These are phyloP conservation scores for Neopipo cinnamomea DNA, from an alignment of 2,113 vertebrate genomes.

Conservation along the genomic window DNA sequence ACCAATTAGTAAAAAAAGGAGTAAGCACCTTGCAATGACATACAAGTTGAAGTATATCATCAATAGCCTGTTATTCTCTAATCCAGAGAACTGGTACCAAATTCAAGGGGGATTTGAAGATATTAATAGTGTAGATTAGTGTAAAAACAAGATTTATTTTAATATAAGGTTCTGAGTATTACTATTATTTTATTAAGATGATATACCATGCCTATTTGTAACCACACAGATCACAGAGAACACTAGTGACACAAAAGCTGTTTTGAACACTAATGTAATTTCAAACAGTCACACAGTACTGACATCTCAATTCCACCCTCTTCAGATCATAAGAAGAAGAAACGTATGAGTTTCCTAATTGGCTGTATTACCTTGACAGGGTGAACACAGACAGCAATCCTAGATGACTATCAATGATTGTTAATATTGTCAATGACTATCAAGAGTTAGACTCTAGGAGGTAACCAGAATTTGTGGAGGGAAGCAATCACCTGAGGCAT, in stretches of 20 bases:
- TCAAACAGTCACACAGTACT: not conserved
- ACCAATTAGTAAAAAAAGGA: not conserved
- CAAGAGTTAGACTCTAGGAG: not conserved
- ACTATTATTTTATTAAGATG: not conserved
- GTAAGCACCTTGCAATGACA: too few relatives aligned
- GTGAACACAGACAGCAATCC: not conserved
- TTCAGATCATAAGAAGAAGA: not conserved
- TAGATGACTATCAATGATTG: not conserved
- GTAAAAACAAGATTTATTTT: not conserved
- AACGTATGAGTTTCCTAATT: not conserved
- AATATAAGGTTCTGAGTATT: not conserved
- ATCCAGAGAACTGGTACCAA: not conserved
- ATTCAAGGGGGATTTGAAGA: not conserved
- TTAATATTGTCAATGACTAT: not conserved
- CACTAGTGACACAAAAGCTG: not conserved
- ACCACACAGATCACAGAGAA: not conserved
- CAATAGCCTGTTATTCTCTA: not conserved
- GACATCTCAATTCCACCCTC: not conserved
- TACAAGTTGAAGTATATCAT: not conserved
- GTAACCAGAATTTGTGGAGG: not conserved
- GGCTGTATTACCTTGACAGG: not conserved
- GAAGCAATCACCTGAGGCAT: not conserved
- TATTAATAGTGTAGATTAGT: not conserved
- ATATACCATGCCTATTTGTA: not conserved
- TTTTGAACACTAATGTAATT: not conserved